phyloP scores from a whole-genome alignment of 2,888 invertebrate species.

The Melanchra persicariae region DNA sequence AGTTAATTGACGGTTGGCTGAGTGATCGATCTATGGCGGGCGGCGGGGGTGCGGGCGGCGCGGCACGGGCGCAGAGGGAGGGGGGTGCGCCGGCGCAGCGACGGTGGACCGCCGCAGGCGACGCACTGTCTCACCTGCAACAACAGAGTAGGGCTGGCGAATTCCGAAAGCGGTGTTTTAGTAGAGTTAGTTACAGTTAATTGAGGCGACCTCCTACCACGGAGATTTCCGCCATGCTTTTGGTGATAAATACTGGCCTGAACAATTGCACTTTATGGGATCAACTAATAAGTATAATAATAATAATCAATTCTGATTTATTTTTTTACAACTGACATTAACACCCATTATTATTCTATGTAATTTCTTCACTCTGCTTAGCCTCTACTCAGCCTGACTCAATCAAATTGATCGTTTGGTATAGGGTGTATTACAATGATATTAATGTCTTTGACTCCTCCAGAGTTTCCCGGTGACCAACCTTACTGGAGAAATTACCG shows the following conservation, averaged over 20 bases:
- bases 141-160: constrained; percentile 78
- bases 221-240: background rate
- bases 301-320: background rate
- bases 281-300: too few species aligned
- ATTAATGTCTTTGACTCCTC: too few species aligned
- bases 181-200: constrained; percentile 36
- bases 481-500: too few species aligned
- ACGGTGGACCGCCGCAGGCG: constrained; percentile 84
- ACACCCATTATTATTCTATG: too few species aligned
- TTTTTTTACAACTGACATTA: background rate
- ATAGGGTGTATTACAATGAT: too few species aligned
- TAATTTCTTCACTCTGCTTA: too few species aligned
- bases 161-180: constrained; percentile 27
- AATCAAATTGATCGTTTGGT: too few species aligned
- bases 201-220: constrained; percentile 16
- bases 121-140: constrained; percentile 86
- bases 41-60: constrained; percentile 57
- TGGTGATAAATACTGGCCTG: background rate
- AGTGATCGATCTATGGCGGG: constrained; percentile 82
- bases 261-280: background rate
- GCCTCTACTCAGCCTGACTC: too few species aligned
- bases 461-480: too few species aligned
- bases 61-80: constrained; percentile 49
- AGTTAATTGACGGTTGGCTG: constrained; percentile 84
- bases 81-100: constrained; percentile 79